These are phyloP conservation scores for Harmothoe impar DNA, from an alignment of 2,888 invertebrate species.

Conservation along the genomic window DNA sequence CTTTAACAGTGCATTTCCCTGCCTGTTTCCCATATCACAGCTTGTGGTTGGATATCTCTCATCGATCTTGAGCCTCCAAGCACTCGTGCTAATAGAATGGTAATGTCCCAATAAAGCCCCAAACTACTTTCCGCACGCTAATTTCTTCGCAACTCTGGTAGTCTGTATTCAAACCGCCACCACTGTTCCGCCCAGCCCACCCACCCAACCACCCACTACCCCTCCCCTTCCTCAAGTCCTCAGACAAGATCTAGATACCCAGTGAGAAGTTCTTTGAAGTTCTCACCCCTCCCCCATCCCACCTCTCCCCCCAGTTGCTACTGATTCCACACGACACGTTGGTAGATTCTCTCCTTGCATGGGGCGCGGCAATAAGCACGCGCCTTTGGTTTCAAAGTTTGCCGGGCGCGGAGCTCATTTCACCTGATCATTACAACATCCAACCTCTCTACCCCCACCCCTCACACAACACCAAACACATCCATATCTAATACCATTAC, in stretches of 20 bases:
- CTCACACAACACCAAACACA: background rate
- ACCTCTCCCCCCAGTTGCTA: background rate
- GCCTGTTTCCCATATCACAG: too few relatives aligned
- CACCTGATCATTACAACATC: background rate
- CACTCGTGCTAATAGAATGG: slow-evolving; percentile 15
- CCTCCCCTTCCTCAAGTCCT: background rate
- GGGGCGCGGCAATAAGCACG: background rate
- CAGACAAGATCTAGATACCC: background rate
- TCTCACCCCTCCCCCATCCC: background rate
- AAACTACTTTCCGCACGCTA: slow-evolving; percentile 38
- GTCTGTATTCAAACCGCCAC: slow-evolving; percentile 2
- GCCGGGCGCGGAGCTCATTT: background rate
- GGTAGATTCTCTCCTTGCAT: background rate
- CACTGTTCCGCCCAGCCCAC: background rate
- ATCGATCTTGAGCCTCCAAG: background rate
- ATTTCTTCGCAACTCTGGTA: slow-evolving; percentile 4
- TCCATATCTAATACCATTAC: too few relatives aligned
- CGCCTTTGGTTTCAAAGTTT: slow-evolving; percentile 43
- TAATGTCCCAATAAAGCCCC: background rate
- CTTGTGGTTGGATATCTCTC: background rate
- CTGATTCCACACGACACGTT: background rate
- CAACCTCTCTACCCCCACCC: background rate
- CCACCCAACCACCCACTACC: background rate
- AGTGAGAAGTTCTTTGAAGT: background rate
- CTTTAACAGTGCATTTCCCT: too few relatives aligned